These are phyloP conservation scores for Schlechtendalia chinensis DNA, from an alignment of 1,140 invertebrate genomes.

Conservation along the genomic window DNA sequence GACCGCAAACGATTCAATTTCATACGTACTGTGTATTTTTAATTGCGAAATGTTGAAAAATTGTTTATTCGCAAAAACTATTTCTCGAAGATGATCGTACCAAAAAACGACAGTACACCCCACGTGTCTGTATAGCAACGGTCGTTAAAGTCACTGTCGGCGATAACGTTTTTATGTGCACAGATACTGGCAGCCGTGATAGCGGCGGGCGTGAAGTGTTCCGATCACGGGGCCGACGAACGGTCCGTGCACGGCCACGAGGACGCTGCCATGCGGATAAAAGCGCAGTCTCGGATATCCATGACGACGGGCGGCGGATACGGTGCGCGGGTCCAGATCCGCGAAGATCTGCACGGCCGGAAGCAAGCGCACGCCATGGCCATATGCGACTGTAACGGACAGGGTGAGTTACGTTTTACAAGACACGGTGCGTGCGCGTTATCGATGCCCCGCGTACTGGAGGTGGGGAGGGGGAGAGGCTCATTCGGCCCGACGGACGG, in stretches of 20 bases:
- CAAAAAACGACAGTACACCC: too few relatives aligned
- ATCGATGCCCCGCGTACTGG: too few relatives aligned
- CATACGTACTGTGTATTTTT: background rate
- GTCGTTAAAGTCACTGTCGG: background rate
- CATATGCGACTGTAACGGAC: conserved; percentile 37
- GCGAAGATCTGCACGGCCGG: background rate
- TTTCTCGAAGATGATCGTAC: too few relatives aligned
- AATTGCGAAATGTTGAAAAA: too few relatives aligned
- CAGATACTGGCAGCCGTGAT: conserved; percentile 36
- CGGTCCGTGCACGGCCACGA: background rate
- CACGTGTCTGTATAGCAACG: background rate
- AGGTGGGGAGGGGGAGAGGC: too few relatives aligned
- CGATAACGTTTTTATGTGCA: background rate
- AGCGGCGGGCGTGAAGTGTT: conserved; percentile 36
- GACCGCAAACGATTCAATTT: too few relatives aligned
- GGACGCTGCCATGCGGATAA: background rate
- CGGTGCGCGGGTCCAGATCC: conserved; percentile 32
- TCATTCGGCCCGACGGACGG: too few relatives aligned
- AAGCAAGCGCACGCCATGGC: conserved; percentile 35
- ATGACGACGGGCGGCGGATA: background rate
- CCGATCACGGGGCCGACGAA: conserved; percentile 7
- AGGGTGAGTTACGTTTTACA: too few relatives aligned
- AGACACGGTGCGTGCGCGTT: background rate
- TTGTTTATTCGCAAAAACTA: too few relatives aligned
- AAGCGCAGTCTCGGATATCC: conserved; percentile 23